phyloP scores from a whole-genome alignment of 2,113 vertebrate genomes.

The Electrona antarctica region DNA sequence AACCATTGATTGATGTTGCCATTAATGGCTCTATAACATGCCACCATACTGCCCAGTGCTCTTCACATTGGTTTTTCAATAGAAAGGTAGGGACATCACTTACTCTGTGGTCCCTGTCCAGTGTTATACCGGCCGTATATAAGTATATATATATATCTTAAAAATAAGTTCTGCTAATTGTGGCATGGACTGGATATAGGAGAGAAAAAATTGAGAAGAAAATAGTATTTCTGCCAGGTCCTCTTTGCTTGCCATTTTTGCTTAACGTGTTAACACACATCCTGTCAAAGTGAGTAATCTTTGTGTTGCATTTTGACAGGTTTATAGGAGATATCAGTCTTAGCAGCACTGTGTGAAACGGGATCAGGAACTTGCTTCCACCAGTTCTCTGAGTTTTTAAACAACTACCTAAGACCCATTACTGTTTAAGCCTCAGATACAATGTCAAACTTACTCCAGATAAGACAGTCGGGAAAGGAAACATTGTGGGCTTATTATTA shows the following conservation, averaged over 20 bases:
- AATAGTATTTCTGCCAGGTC: constrained; percentile 26
- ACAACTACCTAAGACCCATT: constrained; percentile 33
- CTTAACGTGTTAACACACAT: constrained; percentile 51
- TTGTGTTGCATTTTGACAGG: constrained; percentile 47
- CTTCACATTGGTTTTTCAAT: constrained; percentile 46
- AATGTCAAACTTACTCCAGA: constrained; percentile 47
- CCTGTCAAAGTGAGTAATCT: constrained; percentile 35
- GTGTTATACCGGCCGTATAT: background rate
- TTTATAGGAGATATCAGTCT: constrained; percentile 39
- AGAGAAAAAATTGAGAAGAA: constrained; percentile 35
- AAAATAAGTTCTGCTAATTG: constrained; percentile 28
- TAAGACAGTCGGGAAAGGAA: constrained; percentile 39
- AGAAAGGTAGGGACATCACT: constrained; percentile 27
- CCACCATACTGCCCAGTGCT: constrained; percentile 48
- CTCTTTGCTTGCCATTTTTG: constrained; percentile 36
- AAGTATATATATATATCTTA: no score
- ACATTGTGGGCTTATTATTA: constrained; percentile 60
- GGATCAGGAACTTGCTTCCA: constrained; percentile 46
- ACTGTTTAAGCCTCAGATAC: constrained; percentile 63
- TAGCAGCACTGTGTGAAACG: constrained; percentile 44
- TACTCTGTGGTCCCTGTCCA: constrained; percentile 44
- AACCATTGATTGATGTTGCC: constrained; percentile 6
- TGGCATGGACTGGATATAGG: constrained; percentile 43
- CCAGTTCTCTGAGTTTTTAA: constrained; percentile 22
- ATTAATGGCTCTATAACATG: constrained; percentile 27